Evolutionary conservation across 2,113 vertebrate species (phyloP).

Genomic region (Columbina picui): DNA sequence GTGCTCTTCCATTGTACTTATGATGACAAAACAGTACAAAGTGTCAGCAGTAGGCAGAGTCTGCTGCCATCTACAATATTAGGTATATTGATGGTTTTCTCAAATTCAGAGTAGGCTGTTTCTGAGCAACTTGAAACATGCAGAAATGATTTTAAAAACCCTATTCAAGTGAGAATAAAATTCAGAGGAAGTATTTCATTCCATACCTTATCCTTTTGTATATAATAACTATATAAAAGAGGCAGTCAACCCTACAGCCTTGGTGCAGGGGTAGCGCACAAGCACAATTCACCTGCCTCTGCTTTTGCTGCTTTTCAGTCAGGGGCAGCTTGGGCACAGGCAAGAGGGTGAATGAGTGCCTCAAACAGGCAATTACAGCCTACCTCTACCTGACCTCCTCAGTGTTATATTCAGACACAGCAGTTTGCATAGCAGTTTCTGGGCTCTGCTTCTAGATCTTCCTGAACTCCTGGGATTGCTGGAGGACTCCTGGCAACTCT

Average conservation of each 20-base stretch:
- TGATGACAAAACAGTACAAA: slow-evolving; percentile 29
- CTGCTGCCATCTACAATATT: slow-evolving; percentile 7
- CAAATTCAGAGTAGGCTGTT: slow-evolving; percentile 19
- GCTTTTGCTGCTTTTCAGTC: background rate
- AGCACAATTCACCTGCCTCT: background rate
- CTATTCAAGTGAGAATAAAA: background rate
- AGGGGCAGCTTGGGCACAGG: background rate
- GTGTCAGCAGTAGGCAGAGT: slow-evolving; percentile 43
- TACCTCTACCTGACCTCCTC: background rate
- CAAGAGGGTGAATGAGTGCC: background rate
- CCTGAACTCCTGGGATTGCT: background rate
- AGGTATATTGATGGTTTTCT: background rate
- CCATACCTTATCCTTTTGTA: background rate
- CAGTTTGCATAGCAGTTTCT: background rate
- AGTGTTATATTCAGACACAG: background rate
- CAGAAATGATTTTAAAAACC: background rate
- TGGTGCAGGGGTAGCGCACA: background rate
- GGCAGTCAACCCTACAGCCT: background rate
- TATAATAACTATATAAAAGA: background rate
- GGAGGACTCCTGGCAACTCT: background rate
- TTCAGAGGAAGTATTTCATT: slow-evolving; percentile 1
- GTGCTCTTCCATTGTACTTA: slow-evolving; percentile 51
- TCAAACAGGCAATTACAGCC: background rate
- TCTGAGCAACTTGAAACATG: slow-evolving; percentile 50
- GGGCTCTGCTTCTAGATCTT: background rate